A percentile compares a stretch with the other conserved stretches of the same genome.
These are phyloP conservation scores for Plutomurus gul DNA, from an alignment of 1,140 invertebrate genomes.

Conservation along the genomic window DNA sequence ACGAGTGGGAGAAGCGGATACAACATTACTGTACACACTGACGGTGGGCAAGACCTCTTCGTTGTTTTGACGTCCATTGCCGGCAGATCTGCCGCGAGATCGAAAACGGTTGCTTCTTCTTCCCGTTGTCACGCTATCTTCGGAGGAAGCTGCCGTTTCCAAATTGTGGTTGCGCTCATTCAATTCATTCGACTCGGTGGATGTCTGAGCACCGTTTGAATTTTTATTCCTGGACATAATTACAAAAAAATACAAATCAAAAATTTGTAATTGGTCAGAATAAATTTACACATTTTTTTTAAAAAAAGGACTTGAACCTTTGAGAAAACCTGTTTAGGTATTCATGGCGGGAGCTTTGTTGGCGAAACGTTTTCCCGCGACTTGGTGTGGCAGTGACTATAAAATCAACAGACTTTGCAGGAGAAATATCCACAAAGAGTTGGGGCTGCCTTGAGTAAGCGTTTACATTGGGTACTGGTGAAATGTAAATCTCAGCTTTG, in stretches of 20 bases:
- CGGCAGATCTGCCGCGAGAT: not conserved
- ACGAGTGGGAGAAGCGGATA: constrained; percentile 47
- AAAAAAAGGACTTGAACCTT: constrained; percentile 32
- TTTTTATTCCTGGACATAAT: not conserved
- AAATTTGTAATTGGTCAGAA: not conserved
- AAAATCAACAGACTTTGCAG: constrained; percentile 45
- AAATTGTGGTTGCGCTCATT: not conserved
- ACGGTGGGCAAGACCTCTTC: constrained; percentile 41
- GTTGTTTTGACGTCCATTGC: not conserved
- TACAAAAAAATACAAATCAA: not conserved
- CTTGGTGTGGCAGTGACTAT: constrained; percentile 50
- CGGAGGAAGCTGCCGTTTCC: not conserved
- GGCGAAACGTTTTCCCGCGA: constrained; percentile 44
- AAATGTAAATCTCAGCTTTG: constrained; percentile 49
- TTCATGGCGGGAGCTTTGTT: constrained; percentile 26
- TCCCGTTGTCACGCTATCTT: constrained; percentile 8
- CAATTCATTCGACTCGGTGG: constrained; percentile 49
- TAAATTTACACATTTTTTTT: not conserved
- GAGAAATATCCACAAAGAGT: constrained; percentile 47
- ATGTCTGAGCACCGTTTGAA: not conserved
- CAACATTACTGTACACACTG: constrained; percentile 46
- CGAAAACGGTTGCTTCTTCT: constrained; percentile 36
- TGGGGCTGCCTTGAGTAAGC: constrained; percentile 50
- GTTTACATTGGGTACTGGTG: constrained; percentile 47
- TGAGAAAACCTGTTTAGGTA: constrained; percentile 44